Evolutionary conservation across 2,888 invertebrate species (phyloP).

Genomic region (Cynaeus angustus): DNA sequence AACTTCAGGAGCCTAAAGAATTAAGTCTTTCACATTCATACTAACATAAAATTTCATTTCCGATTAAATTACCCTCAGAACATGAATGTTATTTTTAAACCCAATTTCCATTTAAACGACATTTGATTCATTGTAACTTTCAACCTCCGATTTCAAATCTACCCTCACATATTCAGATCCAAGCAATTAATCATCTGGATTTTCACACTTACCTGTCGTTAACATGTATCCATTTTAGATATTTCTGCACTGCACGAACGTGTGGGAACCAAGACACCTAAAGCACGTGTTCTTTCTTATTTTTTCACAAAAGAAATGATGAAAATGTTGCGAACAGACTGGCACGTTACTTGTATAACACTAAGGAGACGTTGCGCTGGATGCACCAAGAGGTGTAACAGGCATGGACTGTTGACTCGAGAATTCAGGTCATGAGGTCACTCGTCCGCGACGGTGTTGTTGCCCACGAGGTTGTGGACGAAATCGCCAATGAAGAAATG

Average conservation of each 20-base stretch:
- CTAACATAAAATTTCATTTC: constrained; percentile 1
- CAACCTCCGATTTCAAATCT: background rate
- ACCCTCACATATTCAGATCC: constrained; percentile 7
- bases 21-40: background rate
- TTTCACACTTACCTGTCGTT: constrained; percentile 27
- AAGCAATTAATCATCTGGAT: constrained; percentile 12
- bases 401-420: constrained; percentile 58
- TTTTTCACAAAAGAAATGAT: constrained; percentile 24
- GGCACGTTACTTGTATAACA: constrained; percentile 50
- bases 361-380: constrained; percentile 43
- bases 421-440: constrained; percentile 70
- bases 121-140: background rate
- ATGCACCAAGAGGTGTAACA: constrained; percentile 51
- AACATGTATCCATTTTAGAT: constrained; percentile 35
- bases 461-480: constrained; percentile 60
- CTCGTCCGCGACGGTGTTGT: constrained; percentile 68
- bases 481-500: constrained; percentile 13
- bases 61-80: constrained; percentile 1
- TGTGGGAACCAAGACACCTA: constrained; percentile 31
- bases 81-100: constrained; percentile 9
- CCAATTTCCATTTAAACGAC: background rate
- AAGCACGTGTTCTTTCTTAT: constrained; percentile 29
- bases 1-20: too few species aligned
- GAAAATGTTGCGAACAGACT: constrained; percentile 45
- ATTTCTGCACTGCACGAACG: constrained; percentile 13